A percentile compares a stretch with the other conserved stretches of the same genome.
phyloP scores from a whole-genome alignment of 1,140 invertebrate genomes.

The Sogatella furcifera region DNA sequence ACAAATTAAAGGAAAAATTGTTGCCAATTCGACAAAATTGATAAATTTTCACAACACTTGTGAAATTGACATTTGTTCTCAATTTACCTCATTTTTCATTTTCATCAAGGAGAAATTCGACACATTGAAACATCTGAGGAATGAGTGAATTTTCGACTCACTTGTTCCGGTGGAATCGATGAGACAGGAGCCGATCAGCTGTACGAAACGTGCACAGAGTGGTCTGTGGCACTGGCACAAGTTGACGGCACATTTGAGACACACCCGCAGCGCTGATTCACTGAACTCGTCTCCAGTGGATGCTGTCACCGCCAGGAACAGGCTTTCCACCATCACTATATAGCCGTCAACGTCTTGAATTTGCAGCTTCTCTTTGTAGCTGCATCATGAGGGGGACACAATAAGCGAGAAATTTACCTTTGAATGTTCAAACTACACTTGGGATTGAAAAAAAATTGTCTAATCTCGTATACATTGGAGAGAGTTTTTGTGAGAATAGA shows the following conservation, averaged over 20 bases:
- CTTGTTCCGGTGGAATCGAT: conserved; percentile 4
- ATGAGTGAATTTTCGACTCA: not conserved
- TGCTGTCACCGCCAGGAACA: conserved; percentile 42
- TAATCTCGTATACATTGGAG: too few relatives aligned
- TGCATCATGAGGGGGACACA: conserved; percentile 24
- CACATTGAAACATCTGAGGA: too few relatives aligned
- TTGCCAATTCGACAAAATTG: too few relatives aligned
- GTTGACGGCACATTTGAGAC: conserved; percentile 56
- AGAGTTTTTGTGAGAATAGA: too few relatives aligned
- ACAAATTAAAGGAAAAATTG: too few relatives aligned
- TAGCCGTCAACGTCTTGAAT: conserved; percentile 42
- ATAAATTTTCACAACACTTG: too few relatives aligned
- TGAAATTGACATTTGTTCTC: too few relatives aligned
- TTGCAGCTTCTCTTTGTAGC: conserved; percentile 52
- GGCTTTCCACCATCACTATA: conserved; percentile 48
- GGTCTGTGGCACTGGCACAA: conserved; percentile 47
- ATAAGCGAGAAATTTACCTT: not conserved
- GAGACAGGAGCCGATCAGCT: conserved; percentile 35
- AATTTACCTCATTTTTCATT: too few relatives aligned
- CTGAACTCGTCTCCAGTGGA: conserved; percentile 11
- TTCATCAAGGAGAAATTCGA: too few relatives aligned
- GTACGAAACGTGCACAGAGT: conserved; percentile 49
- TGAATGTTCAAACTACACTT: not conserved
- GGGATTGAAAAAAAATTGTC: too few relatives aligned
- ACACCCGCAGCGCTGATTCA: conserved; percentile 38